Conservation (phyloP, 2,797 vertebrate genomes). For the Tragopan temminckii region DNA sequence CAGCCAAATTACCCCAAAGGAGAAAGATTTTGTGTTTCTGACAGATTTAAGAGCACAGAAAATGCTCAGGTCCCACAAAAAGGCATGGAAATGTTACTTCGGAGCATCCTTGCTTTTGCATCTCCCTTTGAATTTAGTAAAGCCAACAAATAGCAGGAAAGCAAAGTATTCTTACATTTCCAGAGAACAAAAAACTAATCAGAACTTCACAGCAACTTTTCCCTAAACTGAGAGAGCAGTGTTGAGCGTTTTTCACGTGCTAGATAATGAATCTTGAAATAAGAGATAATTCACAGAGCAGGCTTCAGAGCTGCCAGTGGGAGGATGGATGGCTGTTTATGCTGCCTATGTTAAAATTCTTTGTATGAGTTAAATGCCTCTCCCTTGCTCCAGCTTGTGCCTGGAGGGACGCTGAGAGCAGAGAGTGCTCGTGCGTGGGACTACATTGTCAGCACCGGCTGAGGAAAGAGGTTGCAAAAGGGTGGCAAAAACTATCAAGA, state of each 20-base stretch:
- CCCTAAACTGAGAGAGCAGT: not conserved
- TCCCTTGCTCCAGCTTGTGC: not conserved
- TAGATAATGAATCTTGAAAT: slow-evolving; percentile 22
- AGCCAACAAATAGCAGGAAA: slow-evolving; percentile 12
- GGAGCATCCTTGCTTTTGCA: not conserved
- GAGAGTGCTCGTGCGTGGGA: not conserved
- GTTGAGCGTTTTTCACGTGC: not conserved
- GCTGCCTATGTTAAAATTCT: slow-evolving; percentile 24
- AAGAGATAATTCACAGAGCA: not conserved
- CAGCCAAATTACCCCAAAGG: not conserved
- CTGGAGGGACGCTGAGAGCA: not conserved
- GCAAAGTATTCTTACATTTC: not conserved
- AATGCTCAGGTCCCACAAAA: not conserved
- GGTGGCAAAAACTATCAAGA: not conserved
- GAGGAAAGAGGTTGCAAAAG: not conserved
- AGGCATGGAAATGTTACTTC: not conserved
- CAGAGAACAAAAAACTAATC: not conserved
- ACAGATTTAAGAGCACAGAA: not conserved
- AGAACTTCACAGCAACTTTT: not conserved
- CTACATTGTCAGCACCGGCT: not conserved
- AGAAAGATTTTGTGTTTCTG: not conserved
- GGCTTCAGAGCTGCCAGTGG: slow-evolving; percentile 29
- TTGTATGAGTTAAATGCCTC: not conserved
- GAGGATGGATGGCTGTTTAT: slow-evolving; percentile 2
- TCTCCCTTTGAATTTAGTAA: not conserved